Conservation (phyloP, 1,140 invertebrate genomes). For the Chironomus tepperi region DNA sequence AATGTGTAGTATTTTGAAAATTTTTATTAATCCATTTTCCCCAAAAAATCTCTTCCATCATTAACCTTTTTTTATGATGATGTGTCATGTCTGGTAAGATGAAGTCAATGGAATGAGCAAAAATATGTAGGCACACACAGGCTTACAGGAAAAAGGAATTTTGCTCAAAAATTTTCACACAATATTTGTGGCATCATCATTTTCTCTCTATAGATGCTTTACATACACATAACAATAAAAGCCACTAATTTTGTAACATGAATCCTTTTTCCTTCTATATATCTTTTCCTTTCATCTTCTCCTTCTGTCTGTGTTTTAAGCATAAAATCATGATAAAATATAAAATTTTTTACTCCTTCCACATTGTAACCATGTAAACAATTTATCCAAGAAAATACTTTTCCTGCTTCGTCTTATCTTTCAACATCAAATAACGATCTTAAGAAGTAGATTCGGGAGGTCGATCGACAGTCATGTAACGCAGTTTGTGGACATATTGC, state of each 20-base stretch:
- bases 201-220: neutral
- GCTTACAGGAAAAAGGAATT: neutral
- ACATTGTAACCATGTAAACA: neutral
- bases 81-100: neutral
- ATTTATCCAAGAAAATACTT: slow-evolving; percentile 14
- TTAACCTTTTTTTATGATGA: slow-evolving; percentile 9
- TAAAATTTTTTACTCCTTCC: neutral
- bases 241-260: slow-evolving; percentile 12
- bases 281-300: neutral
- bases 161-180: neutral
- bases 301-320: too few species aligned
- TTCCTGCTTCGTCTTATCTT: neutral
- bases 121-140: neutral
- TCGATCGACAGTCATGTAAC: too few species aligned
- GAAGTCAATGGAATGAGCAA: too few species aligned
- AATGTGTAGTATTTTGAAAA: neutral
- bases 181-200: slow-evolving; percentile 13
- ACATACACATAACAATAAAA: neutral
- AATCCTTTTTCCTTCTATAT: slow-evolving; percentile 3
- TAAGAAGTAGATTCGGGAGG: too few species aligned
- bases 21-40: too few species aligned
- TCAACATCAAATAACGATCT: neutral
- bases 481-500: too few species aligned
- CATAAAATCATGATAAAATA: too few species aligned
- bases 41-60: slow-evolving; percentile 1